Percentiles rank a stretch among this genome's conserved stretches.
phyloP scores from a whole-genome alignment of 2,113 vertebrate species.

The Dasyprocta punctata region DNA sequence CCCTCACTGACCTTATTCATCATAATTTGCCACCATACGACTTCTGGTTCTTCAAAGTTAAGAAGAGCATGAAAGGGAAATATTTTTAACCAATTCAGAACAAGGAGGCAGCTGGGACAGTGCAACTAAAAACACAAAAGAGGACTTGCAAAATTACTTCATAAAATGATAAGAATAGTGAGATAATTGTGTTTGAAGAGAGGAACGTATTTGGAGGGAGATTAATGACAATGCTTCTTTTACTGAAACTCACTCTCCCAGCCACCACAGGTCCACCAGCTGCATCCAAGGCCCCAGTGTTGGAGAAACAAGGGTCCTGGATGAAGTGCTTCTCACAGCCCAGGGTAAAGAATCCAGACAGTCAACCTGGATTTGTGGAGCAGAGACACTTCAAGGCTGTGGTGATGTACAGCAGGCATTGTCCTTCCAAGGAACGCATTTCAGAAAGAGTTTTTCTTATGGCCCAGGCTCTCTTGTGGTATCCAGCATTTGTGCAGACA shows the following conservation, averaged over 20 bases:
- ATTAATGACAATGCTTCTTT: not conserved
- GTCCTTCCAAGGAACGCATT: too few species aligned
- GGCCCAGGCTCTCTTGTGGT: too few species aligned
- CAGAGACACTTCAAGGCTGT: too few species aligned
- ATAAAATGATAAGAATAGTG: not conserved
- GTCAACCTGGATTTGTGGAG: too few species aligned
- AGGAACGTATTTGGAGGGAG: not conserved
- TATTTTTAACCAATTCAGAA: not conserved
- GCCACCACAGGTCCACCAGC: too few species aligned
- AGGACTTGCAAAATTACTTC: not conserved
- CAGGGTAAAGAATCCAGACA: too few species aligned
- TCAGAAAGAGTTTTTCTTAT: too few species aligned
- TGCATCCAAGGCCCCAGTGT: too few species aligned
- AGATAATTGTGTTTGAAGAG: not conserved
- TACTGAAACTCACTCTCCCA: too few species aligned
- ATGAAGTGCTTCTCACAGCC: too few species aligned
- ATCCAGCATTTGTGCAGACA: conserved; percentile 91
- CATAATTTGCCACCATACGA: not conserved
- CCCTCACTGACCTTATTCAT: not conserved
- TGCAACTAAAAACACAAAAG: not conserved
- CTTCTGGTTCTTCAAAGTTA: not conserved
- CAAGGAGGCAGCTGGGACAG: not conserved
- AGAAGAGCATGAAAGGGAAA: not conserved
- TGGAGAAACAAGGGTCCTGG: too few species aligned
- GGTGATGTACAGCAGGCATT: too few species aligned